Evolutionary conservation across 1,140 invertebrate species (phyloP).

Genomic region (Bombyx mandarina): DNA sequence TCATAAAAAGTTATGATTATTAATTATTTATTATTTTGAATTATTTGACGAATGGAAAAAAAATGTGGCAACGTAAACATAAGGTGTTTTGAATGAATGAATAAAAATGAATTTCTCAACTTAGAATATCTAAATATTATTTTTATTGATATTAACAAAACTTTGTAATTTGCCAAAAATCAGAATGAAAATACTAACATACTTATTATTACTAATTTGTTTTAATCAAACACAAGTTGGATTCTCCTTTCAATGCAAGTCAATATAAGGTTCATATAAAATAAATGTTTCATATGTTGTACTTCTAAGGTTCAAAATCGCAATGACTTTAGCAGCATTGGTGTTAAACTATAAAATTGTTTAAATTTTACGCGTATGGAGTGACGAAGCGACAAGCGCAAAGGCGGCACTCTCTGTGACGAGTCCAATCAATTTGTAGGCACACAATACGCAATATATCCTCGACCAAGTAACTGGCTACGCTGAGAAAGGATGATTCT

Average conservation of each 20-base stretch:
- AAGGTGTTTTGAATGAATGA: too few relatives aligned
- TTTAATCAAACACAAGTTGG: neutral
- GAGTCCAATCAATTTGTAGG: slow-evolving; percentile 54
- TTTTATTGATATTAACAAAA: too few relatives aligned
- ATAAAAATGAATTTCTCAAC: too few relatives aligned
- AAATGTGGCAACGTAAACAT: too few relatives aligned
- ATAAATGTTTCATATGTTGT: neutral
- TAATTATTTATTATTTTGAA: too few relatives aligned
- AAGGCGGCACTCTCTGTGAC: slow-evolving; percentile 32
- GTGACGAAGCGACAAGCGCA: slow-evolving; percentile 45
- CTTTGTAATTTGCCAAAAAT: neutral
- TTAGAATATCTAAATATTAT: too few relatives aligned
- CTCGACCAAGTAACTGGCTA: slow-evolving; percentile 30
- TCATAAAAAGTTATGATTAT: too few relatives aligned
- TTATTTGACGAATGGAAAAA: too few relatives aligned
- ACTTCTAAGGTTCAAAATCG: neutral
- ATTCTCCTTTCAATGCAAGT: too few relatives aligned
- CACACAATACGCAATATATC: slow-evolving; percentile 44
- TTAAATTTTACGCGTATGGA: slow-evolving; percentile 21
- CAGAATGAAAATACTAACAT: neutral
- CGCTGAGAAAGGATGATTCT: slow-evolving; percentile 27
- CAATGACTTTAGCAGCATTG: neutral
- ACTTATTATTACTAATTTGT: neutral
- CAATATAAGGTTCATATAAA: too few relatives aligned
- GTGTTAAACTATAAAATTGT: neutral